phyloP scores from a whole-genome alignment of 2,113 vertebrate species.

The Butorides virescens region DNA sequence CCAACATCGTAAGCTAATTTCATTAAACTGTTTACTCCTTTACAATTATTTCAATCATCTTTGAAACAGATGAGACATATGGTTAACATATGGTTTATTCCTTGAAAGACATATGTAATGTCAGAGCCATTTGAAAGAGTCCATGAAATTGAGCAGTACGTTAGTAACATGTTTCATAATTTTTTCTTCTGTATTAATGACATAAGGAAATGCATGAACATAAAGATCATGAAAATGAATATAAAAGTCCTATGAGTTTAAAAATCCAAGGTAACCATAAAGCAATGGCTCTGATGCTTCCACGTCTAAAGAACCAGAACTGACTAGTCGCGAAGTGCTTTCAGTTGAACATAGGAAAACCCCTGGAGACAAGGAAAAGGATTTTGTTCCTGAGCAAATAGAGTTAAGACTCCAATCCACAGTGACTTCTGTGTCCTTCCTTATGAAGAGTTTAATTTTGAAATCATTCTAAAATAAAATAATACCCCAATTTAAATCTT shows the following conservation, averaged over 20 bases:
- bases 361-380: not conserved
- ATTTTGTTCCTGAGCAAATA: not conserved
- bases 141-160: not conserved
- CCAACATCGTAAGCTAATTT: not conserved
- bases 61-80: not conserved
- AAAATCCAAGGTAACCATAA: not conserved
- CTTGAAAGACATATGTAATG: not conserved
- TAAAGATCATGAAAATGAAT: not conserved
- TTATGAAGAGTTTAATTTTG: not conserved
- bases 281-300: not conserved
- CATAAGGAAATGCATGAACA: not conserved
- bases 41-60: not conserved
- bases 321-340: not conserved
- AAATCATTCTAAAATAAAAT: not conserved
- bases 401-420: not conserved
- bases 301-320: not conserved
- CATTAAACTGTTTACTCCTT: not conserved
- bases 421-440: not conserved
- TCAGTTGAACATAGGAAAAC: not conserved
- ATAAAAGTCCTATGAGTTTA: not conserved
- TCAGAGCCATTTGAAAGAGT: not conserved
- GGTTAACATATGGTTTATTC: not conserved
- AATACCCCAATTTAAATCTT: not conserved
- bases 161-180: not conserved
- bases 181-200: not conserved